Percentiles rank a stretch among this genome's conserved stretches.
These are phyloP conservation scores for Xiphydria camelus DNA, from an alignment of 2,888 invertebrate genomes.

Conservation along the genomic window DNA sequence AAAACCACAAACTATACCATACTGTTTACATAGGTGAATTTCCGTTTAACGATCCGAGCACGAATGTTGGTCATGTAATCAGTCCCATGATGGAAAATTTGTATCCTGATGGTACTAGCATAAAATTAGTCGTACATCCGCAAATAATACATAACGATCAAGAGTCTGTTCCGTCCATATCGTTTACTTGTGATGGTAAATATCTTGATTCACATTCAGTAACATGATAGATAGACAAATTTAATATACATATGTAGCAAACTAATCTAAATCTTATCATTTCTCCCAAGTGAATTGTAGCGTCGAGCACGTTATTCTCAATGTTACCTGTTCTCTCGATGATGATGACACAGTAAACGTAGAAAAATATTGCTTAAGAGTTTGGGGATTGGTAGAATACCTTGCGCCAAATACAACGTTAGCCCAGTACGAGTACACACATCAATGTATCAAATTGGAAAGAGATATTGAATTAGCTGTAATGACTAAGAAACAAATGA, in stretches of 20 bases:
- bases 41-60: conserved; percentile 71
- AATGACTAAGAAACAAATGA: conserved; percentile 64
- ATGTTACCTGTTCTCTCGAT: conserved; percentile 80
- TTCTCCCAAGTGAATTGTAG: conserved; percentile 76
- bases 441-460: conserved; percentile 90
- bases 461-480: conserved; percentile 76
- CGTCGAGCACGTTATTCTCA: conserved; percentile 83
- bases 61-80: conserved; percentile 87
- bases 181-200: conserved; percentile 91
- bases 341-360: conserved; percentile 70
- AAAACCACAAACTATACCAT: not conserved
- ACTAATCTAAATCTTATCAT: conserved; percentile 17
- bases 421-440: conserved; percentile 90
- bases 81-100: conserved; percentile 84
- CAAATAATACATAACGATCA: conserved; percentile 61
- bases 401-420: conserved; percentile 80
- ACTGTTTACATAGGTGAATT: conserved; percentile 65
- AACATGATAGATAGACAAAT: conserved; percentile 7
- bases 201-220: too few relatives aligned
- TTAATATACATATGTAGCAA: too few relatives aligned
- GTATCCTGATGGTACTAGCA: conserved; percentile 80
- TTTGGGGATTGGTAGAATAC: conserved; percentile 88
- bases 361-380: conserved; percentile 68
- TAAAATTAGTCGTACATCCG: conserved; percentile 83
- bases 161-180: conserved; percentile 69